These are phyloP conservation scores for Proterorhinus semilunaris DNA, from an alignment of 2,113 vertebrate species.

Conservation along the genomic window DNA sequence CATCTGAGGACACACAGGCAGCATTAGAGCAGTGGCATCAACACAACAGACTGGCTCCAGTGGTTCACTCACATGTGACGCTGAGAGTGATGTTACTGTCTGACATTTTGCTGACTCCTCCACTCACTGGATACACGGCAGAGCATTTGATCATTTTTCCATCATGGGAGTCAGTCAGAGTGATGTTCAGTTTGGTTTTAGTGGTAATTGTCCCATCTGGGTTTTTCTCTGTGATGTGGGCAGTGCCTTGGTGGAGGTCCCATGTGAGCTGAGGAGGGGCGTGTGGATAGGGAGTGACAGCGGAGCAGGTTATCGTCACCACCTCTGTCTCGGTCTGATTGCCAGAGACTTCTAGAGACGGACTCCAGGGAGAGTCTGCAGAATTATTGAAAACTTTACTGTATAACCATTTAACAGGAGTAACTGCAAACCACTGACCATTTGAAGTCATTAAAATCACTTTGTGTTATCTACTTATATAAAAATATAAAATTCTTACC, in stretches of 20 bases:
- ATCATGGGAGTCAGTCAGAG: conserved; percentile 29
- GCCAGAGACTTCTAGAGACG: conserved; percentile 15
- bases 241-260: conserved; percentile 20
- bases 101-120: no score
- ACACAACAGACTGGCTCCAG: no score
- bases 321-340: conserved; percentile 16
- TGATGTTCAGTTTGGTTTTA: conserved; percentile 20
- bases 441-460: no score
- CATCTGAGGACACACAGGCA: no score
- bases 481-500: background rate
- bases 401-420: background rate
- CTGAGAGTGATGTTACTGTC: no score
- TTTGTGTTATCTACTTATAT: no score
- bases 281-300: conserved; percentile 31
- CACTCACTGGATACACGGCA: conserved; percentile 29
- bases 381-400: no score
- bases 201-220: conserved; percentile 12
- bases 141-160: conserved; percentile 31
- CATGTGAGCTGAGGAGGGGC: conserved; percentile 37
- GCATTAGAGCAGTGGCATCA: no score
- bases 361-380: conserved; percentile 33
- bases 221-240: background rate
- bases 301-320: conserved; percentile 46
- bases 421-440: background rate
- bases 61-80: no score